These are phyloP conservation scores for Pyrocoelia pectoralis DNA, from an alignment of 2,888 invertebrate species.

Conservation along the genomic window DNA sequence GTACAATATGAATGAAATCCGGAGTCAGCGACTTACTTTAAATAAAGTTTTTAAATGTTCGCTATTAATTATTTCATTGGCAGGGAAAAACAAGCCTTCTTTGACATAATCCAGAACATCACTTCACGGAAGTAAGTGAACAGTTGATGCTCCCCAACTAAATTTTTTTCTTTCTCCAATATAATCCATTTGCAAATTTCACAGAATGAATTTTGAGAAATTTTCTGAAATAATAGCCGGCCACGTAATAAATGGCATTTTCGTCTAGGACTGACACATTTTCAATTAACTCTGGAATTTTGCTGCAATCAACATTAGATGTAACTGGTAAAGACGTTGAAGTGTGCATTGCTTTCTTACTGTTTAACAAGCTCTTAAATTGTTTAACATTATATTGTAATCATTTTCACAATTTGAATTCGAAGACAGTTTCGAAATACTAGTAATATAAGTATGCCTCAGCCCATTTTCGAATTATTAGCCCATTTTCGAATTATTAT, in stretches of 20 bases:
- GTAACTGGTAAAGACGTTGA: background rate
- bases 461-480: constrained; percentile 12
- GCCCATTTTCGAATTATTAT: too few relatives aligned
- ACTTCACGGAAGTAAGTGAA: background rate
- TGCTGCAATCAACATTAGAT: background rate
- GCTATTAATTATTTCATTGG: constrained; percentile 1
- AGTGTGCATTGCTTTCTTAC: background rate
- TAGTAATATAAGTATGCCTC: constrained; percentile 1
- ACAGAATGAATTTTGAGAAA: too few relatives aligned
- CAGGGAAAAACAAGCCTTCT: background rate
- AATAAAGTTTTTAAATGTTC: background rate
- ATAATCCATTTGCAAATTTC: constrained; percentile 4
- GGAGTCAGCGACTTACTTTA: background rate
- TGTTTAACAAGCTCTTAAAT: background rate
- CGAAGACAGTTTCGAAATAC: background rate
- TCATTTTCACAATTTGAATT: constrained; percentile 12
- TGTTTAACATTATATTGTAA: background rate
- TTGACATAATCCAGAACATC: background rate
- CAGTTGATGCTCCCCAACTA: constrained; percentile 4
- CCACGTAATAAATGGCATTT: constrained; percentile 4
- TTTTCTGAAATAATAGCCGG: too few relatives aligned
- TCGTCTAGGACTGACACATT: background rate
- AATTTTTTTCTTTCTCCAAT: background rate
- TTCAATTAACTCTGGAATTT: background rate
- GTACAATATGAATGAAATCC: background rate